These are phyloP conservation scores for Mormyrus proboscirostris DNA, from an alignment of 2,797 vertebrate genomes.

Conservation along the genomic window DNA sequence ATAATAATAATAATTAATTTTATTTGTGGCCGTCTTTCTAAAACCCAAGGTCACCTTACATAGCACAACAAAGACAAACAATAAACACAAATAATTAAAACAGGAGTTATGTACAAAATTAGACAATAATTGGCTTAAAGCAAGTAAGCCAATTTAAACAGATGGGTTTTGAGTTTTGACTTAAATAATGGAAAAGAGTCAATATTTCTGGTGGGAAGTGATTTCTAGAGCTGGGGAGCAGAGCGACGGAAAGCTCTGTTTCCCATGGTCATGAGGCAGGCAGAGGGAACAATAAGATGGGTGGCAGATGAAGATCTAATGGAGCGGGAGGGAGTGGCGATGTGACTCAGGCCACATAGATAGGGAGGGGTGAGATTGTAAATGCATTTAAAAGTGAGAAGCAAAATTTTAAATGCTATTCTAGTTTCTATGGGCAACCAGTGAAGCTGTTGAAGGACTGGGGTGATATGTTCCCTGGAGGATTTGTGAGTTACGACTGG, in stretches of 20 bases:
- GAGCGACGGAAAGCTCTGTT: not conserved
- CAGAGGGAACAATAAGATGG: not conserved
- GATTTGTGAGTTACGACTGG: no score
- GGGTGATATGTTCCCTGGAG: no score
- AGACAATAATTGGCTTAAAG: no score
- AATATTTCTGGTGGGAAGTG: not conserved
- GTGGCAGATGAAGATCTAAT: not conserved
- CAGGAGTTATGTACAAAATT: not conserved
- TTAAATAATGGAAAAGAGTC: not conserved
- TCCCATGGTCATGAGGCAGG: not conserved
- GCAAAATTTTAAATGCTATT: no score
- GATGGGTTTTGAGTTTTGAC: not conserved
- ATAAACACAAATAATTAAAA: not conserved
- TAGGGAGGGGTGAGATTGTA: not conserved
- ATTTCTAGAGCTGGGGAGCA: not conserved
- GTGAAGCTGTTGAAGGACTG: no score
- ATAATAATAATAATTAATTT: not conserved
- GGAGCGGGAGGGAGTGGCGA: not conserved
- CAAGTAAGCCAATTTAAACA: not conserved
- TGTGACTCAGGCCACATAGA: not conserved
- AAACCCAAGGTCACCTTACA: not conserved
- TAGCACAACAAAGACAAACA: not conserved
- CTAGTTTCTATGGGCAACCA: no score
- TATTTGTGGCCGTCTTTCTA: not conserved
- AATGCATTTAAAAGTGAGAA: not conserved